Evolutionary conservation across 2,888 invertebrate genomes (phyloP).

Genomic region (Drosophila kuntzei): DNA sequence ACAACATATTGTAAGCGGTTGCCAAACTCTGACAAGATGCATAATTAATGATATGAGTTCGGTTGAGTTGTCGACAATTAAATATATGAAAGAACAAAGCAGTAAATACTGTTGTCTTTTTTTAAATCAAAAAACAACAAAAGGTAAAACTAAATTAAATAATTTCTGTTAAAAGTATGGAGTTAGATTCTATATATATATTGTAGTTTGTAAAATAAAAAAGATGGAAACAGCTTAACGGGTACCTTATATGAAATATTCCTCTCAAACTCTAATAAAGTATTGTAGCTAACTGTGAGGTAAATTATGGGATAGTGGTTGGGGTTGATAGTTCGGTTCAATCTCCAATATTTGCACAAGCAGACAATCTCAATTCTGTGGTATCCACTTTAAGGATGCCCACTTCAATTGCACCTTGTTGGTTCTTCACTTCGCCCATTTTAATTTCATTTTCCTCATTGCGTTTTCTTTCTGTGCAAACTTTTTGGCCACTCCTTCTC

Average conservation of each 20-base stretch:
- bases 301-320: constrained; percentile 1
- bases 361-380: constrained; percentile 27
- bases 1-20: constrained; percentile 48
- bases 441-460: constrained; percentile 68
- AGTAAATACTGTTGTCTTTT: too few species aligned
- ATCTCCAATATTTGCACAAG: constrained; percentile 14
- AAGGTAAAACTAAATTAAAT: too few species aligned
- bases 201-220: too few species aligned
- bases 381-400: constrained; percentile 45
- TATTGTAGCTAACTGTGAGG: constrained; percentile 4
- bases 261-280: neutral
- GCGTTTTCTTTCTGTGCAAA: constrained; percentile 61
- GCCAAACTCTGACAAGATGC: constrained; percentile 3
- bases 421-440: constrained; percentile 57
- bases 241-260: neutral
- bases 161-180: too few species aligned
- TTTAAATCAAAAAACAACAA: too few species aligned
- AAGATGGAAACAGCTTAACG: neutral
- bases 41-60: constrained; percentile 5
- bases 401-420: constrained; percentile 57
- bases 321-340: constrained; percentile 5
- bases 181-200: too few species aligned
- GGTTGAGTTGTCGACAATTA: neutral
- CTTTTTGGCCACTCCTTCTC: constrained; percentile 44
- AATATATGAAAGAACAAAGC: neutral